Percentiles rank a stretch among this genome's conserved stretches.
Conservation (phyloP, 2,113 vertebrate genomes). For the Platichthys stellatus region DNA sequence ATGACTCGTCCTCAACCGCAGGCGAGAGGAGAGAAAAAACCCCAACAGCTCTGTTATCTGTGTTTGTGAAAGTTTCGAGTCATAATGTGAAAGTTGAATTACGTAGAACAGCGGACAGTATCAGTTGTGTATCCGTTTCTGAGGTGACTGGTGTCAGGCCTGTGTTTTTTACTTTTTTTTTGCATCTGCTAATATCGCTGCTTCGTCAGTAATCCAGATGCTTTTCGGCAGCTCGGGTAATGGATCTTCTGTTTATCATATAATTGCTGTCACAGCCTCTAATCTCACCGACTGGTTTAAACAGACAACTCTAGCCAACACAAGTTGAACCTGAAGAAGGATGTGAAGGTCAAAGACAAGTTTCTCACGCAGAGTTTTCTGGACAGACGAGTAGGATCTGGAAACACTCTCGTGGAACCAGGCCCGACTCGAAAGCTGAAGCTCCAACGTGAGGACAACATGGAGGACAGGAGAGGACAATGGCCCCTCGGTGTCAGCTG, state of each 20-base stretch:
- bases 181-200: not conserved
- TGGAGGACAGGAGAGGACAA: too few species aligned
- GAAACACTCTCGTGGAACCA: too few species aligned
- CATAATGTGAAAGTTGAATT: not conserved
- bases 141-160: not conserved
- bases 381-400: too few species aligned
- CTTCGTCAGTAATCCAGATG: slow-evolving; percentile 54
- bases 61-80: slow-evolving; percentile 18
- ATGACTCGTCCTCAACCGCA: slow-evolving; percentile 46
- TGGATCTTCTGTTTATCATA: slow-evolving; percentile 72
- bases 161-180: slow-evolving; percentile 3
- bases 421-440: too few species aligned
- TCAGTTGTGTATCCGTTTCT: not conserved
- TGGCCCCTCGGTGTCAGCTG: too few species aligned
- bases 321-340: not conserved
- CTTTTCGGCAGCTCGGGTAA: slow-evolving; percentile 47
- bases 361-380: not conserved
- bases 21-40: slow-evolving; percentile 28
- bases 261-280: slow-evolving; percentile 70
- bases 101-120: too few species aligned
- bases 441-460: too few species aligned
- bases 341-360: not conserved
- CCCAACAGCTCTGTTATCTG: slow-evolving; percentile 49
- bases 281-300: slow-evolving; percentile 61
- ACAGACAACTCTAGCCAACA: not conserved